Base-by-base conservation (phyloP, 2,888 invertebrate species). In the Drosophila quinaria region DNA sequence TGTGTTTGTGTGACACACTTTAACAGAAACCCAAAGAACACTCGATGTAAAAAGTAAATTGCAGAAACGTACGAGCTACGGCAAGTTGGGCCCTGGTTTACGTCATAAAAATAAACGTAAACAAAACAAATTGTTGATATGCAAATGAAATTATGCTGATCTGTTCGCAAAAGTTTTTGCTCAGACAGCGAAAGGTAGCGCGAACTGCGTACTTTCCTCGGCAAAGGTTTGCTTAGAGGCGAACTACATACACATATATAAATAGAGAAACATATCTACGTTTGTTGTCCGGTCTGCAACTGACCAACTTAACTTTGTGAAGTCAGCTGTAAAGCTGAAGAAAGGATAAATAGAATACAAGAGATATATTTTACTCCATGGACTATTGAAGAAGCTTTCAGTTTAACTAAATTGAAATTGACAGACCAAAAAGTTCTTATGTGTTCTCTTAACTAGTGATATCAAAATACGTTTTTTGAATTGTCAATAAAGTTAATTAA, bases 131-230 rank as follows among this genome's bases (percentile, higher is more conserved):
- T 85, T 89, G 86, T 86, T 86, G 87, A 88, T 88, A 87, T 87
- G 87, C 89, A 87, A 87, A 87, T 88, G 74, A 84, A 88, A 83
- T 87, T 89, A 86, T 86, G 84, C 81, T 87, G 86, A 86, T 84
- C 89, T 86, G 63, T 50, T 67, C 66, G 47, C 58, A 79, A 78
- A 81, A 46, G 60, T 70, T 56, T 62, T 67, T 13, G 50, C 33
- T 37, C 39, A 58, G 44, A 54, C 58, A 64, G 51, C 64, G 46
- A 41, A 73, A 79, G 69, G 64, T 73, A 65, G 37, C 31, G 22
- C 39, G 25, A 61, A 37, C 55, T 35, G 49, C 25, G 33, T 31
- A 25, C 37, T 55, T 58, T 22, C 44, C 25, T 50, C 31, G 41
- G 44, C 4, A 59, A 35, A 51, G 47, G 31, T 54, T 49, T 29